Conservation (phyloP, 2,888 invertebrate genomes). For the Atherix ibis region DNA sequence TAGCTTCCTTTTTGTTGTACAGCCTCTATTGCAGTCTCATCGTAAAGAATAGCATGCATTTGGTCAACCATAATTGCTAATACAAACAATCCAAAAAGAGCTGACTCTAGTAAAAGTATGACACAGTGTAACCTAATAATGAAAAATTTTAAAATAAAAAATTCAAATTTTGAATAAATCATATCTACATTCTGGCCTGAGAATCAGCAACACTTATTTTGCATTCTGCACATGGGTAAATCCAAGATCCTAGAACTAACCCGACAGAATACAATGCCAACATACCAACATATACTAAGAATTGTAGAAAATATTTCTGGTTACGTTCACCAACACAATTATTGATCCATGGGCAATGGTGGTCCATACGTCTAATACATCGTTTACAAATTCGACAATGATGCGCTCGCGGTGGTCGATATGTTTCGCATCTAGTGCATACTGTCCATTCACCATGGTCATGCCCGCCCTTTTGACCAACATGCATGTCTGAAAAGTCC, state of each 20-base stretch:
- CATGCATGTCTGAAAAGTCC: slow-evolving; percentile 65
- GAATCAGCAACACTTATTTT: slow-evolving; percentile 45
- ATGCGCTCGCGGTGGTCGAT: slow-evolving; percentile 70
- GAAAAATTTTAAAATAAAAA: slow-evolving; percentile 6
- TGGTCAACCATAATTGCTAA: slow-evolving; percentile 76
- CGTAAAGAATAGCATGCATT: slow-evolving; percentile 64
- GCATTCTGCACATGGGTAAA: slow-evolving; percentile 51
- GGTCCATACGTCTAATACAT: slow-evolving; percentile 43
- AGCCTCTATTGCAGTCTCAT: slow-evolving; percentile 72
- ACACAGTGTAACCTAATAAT: slow-evolving; percentile 64
- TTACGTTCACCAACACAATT: slow-evolving; percentile 86
- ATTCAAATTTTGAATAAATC: slow-evolving; percentile 8
- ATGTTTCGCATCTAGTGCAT: slow-evolving; percentile 63
- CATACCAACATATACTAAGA: slow-evolving; percentile 62
- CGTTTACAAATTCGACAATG: slow-evolving; percentile 77
- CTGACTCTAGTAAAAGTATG: slow-evolving; percentile 61
- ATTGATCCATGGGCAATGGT: slow-evolving; percentile 82
- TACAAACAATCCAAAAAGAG: slow-evolving; percentile 77
- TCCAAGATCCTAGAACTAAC: slow-evolving; percentile 58
- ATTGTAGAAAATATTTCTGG: slow-evolving; percentile 83
- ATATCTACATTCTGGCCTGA: slow-evolving; percentile 58
- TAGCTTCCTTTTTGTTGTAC: slow-evolving; percentile 50
- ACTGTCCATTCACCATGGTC: slow-evolving; percentile 60
- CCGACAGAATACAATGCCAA: slow-evolving; percentile 48
- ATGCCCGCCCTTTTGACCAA: slow-evolving; percentile 35